Percentiles rank a stretch among this genome's conserved stretches.
phyloP scores from a whole-genome alignment of 2,113 vertebrate species.

The Microtus ochrogaster region DNA sequence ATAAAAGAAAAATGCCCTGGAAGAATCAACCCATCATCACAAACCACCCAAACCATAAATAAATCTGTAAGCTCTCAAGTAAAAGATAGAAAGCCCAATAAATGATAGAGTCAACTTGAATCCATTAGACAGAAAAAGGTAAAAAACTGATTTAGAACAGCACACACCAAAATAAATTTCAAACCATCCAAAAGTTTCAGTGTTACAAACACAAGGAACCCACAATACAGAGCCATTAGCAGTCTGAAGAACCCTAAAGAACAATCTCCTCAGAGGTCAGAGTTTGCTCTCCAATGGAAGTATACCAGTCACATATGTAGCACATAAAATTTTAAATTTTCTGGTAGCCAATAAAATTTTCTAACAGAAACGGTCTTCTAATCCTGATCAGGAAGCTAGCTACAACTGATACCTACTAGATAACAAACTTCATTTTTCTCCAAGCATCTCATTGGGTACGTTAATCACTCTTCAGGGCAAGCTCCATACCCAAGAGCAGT shows the following conservation, averaged over 20 bases:
- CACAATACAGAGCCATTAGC: neutral
- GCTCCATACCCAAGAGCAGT: neutral
- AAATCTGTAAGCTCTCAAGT: conserved; percentile 11
- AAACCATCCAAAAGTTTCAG: conserved; percentile 21
- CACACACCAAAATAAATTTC: conserved; percentile 13
- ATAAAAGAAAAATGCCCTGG: neutral
- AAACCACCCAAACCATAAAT: neutral
- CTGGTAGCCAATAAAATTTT: neutral
- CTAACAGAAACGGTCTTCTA: neutral
- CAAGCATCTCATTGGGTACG: neutral
- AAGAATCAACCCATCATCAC: neutral
- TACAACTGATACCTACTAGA: neutral
- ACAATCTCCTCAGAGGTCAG: neutral
- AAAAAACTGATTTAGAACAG: neutral
- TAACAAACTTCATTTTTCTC: neutral
- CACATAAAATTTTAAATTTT: neutral
- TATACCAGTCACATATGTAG: neutral
- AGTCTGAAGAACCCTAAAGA: neutral
- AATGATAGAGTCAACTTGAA: neutral
- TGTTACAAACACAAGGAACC: neutral
- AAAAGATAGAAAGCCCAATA: neutral
- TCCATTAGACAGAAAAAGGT: neutral
- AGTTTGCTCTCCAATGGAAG: neutral
- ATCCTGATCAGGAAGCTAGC: neutral
- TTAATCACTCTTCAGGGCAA: neutral